Percentiles rank a stretch among this genome's conserved stretches.
Evolutionary conservation across 2,888 invertebrate species (phyloP).

Genomic region (Sclerodermus sp.): DNA sequence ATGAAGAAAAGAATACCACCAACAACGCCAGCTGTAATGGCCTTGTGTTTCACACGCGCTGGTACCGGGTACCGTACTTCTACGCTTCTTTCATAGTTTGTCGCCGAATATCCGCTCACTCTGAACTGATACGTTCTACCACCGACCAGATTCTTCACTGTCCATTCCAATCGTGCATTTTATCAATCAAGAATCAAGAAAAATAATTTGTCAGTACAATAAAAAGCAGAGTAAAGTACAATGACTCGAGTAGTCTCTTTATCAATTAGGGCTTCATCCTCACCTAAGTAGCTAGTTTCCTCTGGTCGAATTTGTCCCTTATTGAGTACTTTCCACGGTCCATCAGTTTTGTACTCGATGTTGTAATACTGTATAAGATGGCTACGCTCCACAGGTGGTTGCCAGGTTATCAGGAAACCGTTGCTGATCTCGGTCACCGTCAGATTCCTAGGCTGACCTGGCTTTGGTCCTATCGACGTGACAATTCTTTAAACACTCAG

Average conservation of each 20-base stretch:
- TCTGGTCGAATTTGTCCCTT: constrained; percentile 86
- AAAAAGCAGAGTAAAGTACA: too few species aligned
- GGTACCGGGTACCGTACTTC: constrained; percentile 88
- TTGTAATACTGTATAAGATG: constrained; percentile 85
- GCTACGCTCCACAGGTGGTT: constrained; percentile 78
- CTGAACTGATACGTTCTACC: constrained; percentile 91
- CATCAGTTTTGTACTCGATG: constrained; percentile 89
- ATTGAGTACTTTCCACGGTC: constrained; percentile 86
- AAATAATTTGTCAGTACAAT: neutral
- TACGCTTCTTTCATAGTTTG: constrained; percentile 84
- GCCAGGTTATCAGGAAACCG: constrained; percentile 90
- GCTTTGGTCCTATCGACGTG: constrained; percentile 78
- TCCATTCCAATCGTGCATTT: constrained; percentile 30
- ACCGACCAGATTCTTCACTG: constrained; percentile 89
- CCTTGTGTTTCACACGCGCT: constrained; percentile 90
- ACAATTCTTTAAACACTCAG: too few species aligned
- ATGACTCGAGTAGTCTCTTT: neutral
- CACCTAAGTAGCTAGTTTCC: constrained; percentile 85
- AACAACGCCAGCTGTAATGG: constrained; percentile 94
- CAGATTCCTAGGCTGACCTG: constrained; percentile 87
- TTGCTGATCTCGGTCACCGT: constrained; percentile 87
- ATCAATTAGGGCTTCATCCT: too few species aligned
- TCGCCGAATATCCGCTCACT: constrained; percentile 84
- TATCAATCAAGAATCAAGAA: constrained; percentile 4
- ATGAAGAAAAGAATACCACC: constrained; percentile 97